phyloP scores from a whole-genome alignment of 1,140 invertebrate genomes.

The Lucilia cuprina region DNA sequence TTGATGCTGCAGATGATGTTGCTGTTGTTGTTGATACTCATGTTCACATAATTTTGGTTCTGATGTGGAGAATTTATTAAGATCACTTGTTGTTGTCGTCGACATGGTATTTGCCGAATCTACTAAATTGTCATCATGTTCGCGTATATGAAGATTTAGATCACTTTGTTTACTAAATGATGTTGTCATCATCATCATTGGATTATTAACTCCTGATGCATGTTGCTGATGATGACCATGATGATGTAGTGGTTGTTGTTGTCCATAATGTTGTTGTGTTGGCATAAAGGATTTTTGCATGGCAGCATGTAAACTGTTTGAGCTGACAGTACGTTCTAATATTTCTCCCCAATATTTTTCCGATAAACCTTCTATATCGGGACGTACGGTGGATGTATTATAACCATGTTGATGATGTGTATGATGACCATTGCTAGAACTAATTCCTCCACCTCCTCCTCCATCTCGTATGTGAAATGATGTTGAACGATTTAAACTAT shows the following conservation, averaged over 20 bases:
- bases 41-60: slow-evolving; percentile 61
- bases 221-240: neutral
- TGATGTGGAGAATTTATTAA: slow-evolving; percentile 59
- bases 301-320: slow-evolving; percentile 71
- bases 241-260: slow-evolving; percentile 36
- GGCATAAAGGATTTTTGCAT: slow-evolving; percentile 66
- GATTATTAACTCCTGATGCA: neutral
- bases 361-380: slow-evolving; percentile 73
- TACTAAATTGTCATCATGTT: slow-evolving; percentile 36
- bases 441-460: neutral
- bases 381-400: slow-evolving; percentile 56
- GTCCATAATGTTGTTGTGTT: slow-evolving; percentile 37
- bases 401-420: slow-evolving; percentile 24
- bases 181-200: slow-evolving; percentile 48
- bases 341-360: slow-evolving; percentile 82
- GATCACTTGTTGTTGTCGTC: slow-evolving; percentile 45
- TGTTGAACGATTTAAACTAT: slow-evolving; percentile 57
- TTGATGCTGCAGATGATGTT: neutral
- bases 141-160: slow-evolving; percentile 53
- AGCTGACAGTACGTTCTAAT: slow-evolving; percentile 74
- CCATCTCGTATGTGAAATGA: slow-evolving; percentile 51
- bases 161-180: slow-evolving; percentile 60
- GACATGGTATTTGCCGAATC: slow-evolving; percentile 19
- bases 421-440: slow-evolving; percentile 34
- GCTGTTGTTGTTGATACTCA: slow-evolving; percentile 18